A percentile compares a stretch with the other conserved stretches of the same genome.
Conservation (phyloP, 2,797 vertebrate species). For the Parauchenoglanis punctatus region DNA sequence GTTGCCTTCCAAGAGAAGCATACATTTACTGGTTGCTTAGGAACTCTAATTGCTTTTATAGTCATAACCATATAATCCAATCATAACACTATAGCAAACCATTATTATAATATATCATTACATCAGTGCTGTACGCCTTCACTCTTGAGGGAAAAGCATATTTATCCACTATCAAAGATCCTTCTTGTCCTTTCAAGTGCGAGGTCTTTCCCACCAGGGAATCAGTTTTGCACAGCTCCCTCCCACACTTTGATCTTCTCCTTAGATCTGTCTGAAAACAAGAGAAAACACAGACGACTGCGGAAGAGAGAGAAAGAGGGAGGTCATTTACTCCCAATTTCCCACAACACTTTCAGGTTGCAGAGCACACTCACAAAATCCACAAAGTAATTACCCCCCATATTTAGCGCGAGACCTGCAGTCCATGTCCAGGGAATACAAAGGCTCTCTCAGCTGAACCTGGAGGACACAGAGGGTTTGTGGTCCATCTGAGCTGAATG, state of each 20-base stretch:
- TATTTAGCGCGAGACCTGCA: conserved; percentile 16
- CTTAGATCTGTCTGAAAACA: conserved; percentile 38
- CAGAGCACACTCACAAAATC: conserved; percentile 35
- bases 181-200: conserved; percentile 31
- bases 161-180: conserved; percentile 44
- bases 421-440: background rate
- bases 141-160: conserved; percentile 31
- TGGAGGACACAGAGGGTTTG: conserved; percentile 6
- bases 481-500: conserved; percentile 2
- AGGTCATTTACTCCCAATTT: conserved; percentile 34
- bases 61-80: background rate
- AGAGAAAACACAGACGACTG: conserved; percentile 11
- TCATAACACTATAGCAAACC: background rate
- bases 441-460: conserved; percentile 12
- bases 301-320: conserved; percentile 13
- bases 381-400: conserved; percentile 49
- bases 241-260: conserved; percentile 44
- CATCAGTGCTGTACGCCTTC: background rate
- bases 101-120: conserved; percentile 7
- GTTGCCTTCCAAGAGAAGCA: background rate
- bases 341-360: conserved; percentile 45
- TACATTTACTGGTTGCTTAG: background rate
- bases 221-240: conserved; percentile 14
- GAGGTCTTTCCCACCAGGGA: conserved; percentile 30
- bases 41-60: background rate